Percentiles rank a stretch among this genome's conserved stretches.
Evolutionary conservation across 2,797 vertebrate species (phyloP).

Genomic region (Pterois miles): DNA sequence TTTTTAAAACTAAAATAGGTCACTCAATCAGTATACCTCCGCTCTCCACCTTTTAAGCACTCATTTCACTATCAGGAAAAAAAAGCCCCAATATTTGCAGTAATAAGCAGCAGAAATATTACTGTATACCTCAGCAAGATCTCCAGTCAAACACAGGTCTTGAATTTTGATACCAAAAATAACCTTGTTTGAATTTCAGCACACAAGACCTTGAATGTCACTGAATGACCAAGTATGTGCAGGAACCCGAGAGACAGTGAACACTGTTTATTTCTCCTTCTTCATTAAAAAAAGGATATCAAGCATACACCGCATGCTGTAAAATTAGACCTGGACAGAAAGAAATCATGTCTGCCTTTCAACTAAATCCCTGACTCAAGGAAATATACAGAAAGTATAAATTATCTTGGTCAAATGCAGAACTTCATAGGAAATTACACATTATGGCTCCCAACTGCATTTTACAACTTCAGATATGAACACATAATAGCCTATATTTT

Average conservation of each 20-base stretch:
- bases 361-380: slow-evolving; percentile 9
- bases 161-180: neutral
- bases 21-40: slow-evolving; percentile 1
- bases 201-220: slow-evolving; percentile 12
- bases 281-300: slow-evolving; percentile 51
- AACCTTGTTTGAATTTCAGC: slow-evolving; percentile 13
- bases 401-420: slow-evolving; percentile 12
- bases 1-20: slow-evolving; percentile 51
- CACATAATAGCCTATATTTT: neutral
- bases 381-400: neutral
- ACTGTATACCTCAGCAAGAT: neutral
- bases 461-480: slow-evolving; percentile 3
- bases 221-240: slow-evolving; percentile 25
- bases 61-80: neutral
- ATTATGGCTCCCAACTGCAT: neutral
- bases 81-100: neutral
- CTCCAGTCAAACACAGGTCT: neutral
- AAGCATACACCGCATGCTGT: slow-evolving; percentile 34
- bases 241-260: slow-evolving; percentile 9
- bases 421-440: slow-evolving; percentile 4
- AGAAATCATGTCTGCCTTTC: neutral
- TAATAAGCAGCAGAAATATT: neutral
- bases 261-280: slow-evolving; percentile 40
- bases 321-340: slow-evolving; percentile 35
- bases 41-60: slow-evolving; percentile 2